These are phyloP conservation scores for Montipora efflorescens DNA, from an alignment of 64 coral and sea anemone species.

Conservation along the genomic window DNA sequence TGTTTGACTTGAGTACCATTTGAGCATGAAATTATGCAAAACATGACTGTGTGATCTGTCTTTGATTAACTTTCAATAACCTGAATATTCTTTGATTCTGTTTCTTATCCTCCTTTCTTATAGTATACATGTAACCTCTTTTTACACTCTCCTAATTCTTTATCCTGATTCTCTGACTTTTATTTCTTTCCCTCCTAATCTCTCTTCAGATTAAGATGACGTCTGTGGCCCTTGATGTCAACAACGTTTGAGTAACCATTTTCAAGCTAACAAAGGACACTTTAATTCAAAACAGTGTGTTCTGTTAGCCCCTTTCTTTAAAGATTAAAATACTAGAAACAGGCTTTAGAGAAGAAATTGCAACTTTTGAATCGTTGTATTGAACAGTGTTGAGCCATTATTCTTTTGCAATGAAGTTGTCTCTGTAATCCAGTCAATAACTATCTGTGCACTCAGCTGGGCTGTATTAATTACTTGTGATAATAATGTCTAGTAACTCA, in stretches of 20 bases:
- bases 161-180: slow-evolving; percentile 5
- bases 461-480: too few species aligned
- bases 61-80: background rate
- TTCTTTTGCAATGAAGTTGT: too few species aligned
- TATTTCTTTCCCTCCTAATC: slow-evolving; percentile 42
- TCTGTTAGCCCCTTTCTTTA: background rate
- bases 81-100: background rate
- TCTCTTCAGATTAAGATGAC: slow-evolving; percentile 42
- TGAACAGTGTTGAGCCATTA: too few species aligned
- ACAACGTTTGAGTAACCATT: background rate
- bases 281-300: slow-evolving; percentile 10
- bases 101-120: background rate
- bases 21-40: slow-evolving; percentile 4
- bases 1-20: background rate
- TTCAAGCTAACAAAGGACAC: slow-evolving; percentile 33
- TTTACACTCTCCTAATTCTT: background rate
- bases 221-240: slow-evolving; percentile 47
- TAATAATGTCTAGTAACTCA: too few species aligned
- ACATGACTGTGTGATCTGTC: background rate
- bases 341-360: too few species aligned
- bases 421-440: too few species aligned
- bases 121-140: background rate
- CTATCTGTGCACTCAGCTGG: too few species aligned
- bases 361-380: too few species aligned
- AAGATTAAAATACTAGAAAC: background rate